A percentile compares a stretch with the other conserved stretches of the same genome.
Evolutionary conservation across 2,113 vertebrate genomes (phyloP).

Genomic region (Paraplagusia blochii): DNA sequence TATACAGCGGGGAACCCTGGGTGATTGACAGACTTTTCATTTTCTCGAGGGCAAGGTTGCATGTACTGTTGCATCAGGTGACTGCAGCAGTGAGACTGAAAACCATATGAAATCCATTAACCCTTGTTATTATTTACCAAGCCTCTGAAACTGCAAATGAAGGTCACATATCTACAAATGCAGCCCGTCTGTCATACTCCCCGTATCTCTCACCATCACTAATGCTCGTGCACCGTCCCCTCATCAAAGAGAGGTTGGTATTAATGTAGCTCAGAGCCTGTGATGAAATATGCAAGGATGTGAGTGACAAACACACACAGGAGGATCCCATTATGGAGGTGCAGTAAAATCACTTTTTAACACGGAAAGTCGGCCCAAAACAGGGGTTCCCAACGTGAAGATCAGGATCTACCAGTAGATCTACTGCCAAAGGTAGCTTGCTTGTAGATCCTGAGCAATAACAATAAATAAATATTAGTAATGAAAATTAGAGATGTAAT

Average conservation of each 20-base stretch:
- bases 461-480: no score
- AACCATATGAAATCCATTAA: slow-evolving; percentile 64
- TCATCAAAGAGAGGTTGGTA: slow-evolving; percentile 64
- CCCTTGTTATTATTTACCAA: slow-evolving; percentile 61
- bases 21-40: slow-evolving; percentile 63
- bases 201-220: slow-evolving; percentile 56
- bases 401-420: no score
- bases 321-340: slow-evolving; percentile 40
- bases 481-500: no score
- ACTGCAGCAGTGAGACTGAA: slow-evolving; percentile 53
- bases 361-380: slow-evolving; percentile 33
- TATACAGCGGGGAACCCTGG: slow-evolving; percentile 32
- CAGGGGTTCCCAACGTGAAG: no score
- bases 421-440: no score
- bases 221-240: slow-evolving; percentile 51
- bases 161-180: slow-evolving; percentile 62
- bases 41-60: slow-evolving; percentile 55
- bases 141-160: slow-evolving; percentile 55
- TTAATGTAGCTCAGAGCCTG: slow-evolving; percentile 51
- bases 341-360: slow-evolving; percentile 39
- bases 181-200: slow-evolving; percentile 48
- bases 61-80: slow-evolving; percentile 64
- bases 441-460: no score
- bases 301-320: slow-evolving; percentile 50
- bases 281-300: slow-evolving; percentile 59